phyloP scores from a whole-genome alignment of 1,140 invertebrate genomes.

The Drosophila virilis region DNA sequence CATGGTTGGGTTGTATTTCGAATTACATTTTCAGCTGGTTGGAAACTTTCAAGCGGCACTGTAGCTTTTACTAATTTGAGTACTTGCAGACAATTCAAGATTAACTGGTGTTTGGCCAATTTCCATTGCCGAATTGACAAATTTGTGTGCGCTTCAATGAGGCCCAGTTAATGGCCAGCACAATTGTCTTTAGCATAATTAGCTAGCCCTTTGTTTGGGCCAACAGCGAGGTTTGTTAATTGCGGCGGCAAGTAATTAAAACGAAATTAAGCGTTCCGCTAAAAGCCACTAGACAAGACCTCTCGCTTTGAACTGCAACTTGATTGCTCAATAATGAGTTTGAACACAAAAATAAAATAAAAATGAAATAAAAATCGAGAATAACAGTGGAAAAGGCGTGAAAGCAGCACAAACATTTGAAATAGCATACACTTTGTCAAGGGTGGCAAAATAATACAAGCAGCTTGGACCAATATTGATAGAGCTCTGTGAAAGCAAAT shows the following conservation, averaged over 20 bases:
- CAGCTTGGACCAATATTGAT: slow-evolving; percentile 49
- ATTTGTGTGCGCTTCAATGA: slow-evolving; percentile 20
- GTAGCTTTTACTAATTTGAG: not conserved
- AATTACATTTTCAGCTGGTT: not conserved
- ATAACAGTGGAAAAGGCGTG: slow-evolving; percentile 31
- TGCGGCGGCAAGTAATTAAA: slow-evolving; percentile 48
- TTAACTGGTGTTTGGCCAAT: slow-evolving; percentile 4
- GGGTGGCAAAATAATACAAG: slow-evolving; percentile 29
- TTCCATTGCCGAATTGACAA: slow-evolving; percentile 25
- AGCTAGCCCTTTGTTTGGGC: slow-evolving; percentile 22
- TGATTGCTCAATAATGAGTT: slow-evolving; percentile 55
- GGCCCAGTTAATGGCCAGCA: slow-evolving; percentile 13
- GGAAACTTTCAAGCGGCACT: not conserved
- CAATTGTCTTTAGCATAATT: slow-evolving; percentile 34
- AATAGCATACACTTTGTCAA: slow-evolving; percentile 26
- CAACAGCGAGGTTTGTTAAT: slow-evolving; percentile 26
- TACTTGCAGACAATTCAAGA: not conserved
- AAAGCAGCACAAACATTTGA: slow-evolving; percentile 50
- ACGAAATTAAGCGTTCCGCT: slow-evolving; percentile 40
- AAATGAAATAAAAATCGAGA: not conserved
- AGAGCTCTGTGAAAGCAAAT: slow-evolving; percentile 24
- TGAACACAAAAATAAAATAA: slow-evolving; percentile 1
- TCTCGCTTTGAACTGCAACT: slow-evolving; percentile 19
- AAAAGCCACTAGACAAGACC: slow-evolving; percentile 11
- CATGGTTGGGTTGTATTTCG: too few species aligned